phyloP scores from a whole-genome alignment of 2,888 invertebrate genomes.

The Nebria salina region DNA sequence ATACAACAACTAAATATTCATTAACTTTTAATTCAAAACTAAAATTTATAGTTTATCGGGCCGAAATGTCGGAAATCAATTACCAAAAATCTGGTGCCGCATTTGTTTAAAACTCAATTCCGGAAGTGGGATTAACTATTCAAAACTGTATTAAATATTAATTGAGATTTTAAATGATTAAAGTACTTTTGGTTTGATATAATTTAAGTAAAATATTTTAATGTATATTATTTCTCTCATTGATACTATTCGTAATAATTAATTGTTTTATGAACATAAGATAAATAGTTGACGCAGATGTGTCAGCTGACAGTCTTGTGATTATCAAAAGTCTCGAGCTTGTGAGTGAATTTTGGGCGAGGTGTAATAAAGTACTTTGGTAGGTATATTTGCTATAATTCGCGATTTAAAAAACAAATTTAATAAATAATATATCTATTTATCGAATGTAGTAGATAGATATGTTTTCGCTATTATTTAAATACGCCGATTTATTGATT shows the following conservation, averaged over 20 bases:
- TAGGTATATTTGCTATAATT: constrained; percentile 27
- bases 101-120: not conserved
- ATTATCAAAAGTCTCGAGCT: constrained; percentile 51
- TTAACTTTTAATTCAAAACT: not conserved
- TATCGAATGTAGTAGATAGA: not conserved
- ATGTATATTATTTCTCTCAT: not conserved
- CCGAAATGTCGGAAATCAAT: not conserved
- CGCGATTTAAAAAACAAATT: not conserved
- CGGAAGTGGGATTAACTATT: not conserved
- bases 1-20: too few relatives aligned
- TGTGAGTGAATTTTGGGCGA: constrained; percentile 53
- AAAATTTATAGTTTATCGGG: not conserved
- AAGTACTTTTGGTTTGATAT: not conserved
- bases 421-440: not conserved
- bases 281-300: constrained; percentile 31
- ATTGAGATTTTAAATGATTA: not conserved
- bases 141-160: not conserved
- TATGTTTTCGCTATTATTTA: not conserved
- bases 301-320: constrained; percentile 62
- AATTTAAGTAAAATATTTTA: not conserved
- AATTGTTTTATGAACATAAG: constrained; percentile 25
- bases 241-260: not conserved
- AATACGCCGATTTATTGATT: constrained; percentile 34
- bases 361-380: constrained; percentile 51
- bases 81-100: not conserved